These are phyloP conservation scores for Tupiocoris notatus DNA, from an alignment of 2,888 invertebrate genomes.

Conservation along the genomic window DNA sequence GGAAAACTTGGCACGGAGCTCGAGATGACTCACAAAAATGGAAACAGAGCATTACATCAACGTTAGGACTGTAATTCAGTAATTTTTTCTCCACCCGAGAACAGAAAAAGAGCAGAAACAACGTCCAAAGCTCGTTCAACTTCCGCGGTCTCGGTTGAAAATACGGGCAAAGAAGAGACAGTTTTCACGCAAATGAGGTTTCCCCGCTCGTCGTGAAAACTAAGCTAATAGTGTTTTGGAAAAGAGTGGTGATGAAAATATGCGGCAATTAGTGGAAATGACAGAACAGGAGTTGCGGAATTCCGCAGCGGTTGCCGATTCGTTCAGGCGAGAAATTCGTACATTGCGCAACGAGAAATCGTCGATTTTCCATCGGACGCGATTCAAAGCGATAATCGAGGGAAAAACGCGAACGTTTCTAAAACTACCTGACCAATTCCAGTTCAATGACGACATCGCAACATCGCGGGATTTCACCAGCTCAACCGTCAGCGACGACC, in stretches of 20 bases:
- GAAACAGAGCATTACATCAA: neutral
- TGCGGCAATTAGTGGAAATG: neutral
- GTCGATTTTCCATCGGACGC: neutral
- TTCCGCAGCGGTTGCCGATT: neutral
- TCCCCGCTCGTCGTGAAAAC: neutral
- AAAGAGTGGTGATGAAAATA: neutral
- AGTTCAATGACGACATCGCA: too few species aligned
- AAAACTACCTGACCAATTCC: too few species aligned
- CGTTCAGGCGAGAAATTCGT: neutral
- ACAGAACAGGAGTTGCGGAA: neutral
- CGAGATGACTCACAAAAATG: neutral
- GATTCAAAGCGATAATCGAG: neutral
- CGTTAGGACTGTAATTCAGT: neutral
- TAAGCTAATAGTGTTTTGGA: neutral
- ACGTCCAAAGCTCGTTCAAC: neutral
- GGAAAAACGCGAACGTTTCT: neutral
- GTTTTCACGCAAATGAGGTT: neutral
- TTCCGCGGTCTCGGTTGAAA: neutral
- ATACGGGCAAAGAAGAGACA: neutral
- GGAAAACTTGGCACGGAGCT: neutral
- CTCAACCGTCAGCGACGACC: too few species aligned
- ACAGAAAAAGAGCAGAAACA: neutral
- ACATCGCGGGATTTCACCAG: too few species aligned
- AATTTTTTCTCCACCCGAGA: neutral
- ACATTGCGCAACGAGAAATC: neutral